Evolutionary conservation across 1,140 invertebrate genomes (phyloP).

Genomic region (Listronotus bonariensis): DNA sequence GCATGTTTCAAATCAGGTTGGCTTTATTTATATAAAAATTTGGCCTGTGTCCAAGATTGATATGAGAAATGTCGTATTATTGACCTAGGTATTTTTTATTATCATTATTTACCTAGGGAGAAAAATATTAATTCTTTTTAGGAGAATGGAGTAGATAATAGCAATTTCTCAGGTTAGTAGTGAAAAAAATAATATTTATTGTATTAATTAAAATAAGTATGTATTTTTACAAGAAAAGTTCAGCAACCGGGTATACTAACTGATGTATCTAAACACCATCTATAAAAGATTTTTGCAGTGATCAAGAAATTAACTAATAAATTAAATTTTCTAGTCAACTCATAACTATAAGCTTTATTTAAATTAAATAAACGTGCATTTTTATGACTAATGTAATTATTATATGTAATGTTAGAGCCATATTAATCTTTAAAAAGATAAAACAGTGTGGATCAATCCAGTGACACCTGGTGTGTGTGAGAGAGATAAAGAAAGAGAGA

Average conservation of each 20-base stretch:
- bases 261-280: slow-evolving; percentile 23
- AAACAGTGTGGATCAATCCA: too few relatives aligned
- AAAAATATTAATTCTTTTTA: too few relatives aligned
- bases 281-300: slow-evolving; percentile 41
- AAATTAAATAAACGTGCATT: slow-evolving; percentile 10
- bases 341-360: slow-evolving; percentile 33
- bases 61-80: too few relatives aligned
- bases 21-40: too few relatives aligned
- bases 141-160: too few relatives aligned
- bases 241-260: slow-evolving; percentile 29
- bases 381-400: slow-evolving; percentile 7
- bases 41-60: too few relatives aligned
- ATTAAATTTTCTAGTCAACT: slow-evolving; percentile 37
- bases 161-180: too few relatives aligned
- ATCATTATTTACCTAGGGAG: too few relatives aligned
- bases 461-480: too few relatives aligned
- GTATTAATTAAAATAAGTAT: slow-evolving; percentile 5
- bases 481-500: too few relatives aligned
- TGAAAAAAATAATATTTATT: slow-evolving; percentile 3
- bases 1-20: too few relatives aligned
- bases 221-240: slow-evolving; percentile 14
- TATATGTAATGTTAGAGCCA: slow-evolving; percentile 1
- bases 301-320: slow-evolving; percentile 16
- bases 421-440: not conserved
- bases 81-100: too few relatives aligned